Evolutionary conservation across 2,888 invertebrate species (phyloP).

Genomic region (Megamerina dolium): DNA sequence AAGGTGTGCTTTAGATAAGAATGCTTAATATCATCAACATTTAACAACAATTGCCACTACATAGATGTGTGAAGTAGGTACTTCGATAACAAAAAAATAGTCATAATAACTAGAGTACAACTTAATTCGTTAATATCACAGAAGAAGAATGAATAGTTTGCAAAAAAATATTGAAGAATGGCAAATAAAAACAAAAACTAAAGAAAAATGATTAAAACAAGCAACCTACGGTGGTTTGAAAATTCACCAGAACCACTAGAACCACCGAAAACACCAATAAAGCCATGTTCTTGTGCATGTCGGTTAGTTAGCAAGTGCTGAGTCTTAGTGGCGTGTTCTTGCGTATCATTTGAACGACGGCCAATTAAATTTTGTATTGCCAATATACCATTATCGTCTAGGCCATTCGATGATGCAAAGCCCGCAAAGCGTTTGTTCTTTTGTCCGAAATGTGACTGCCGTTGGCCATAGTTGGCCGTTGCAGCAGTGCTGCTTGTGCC

Average conservation of each 20-base stretch:
- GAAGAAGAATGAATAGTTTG: too few species aligned
- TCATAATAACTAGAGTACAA: too few species aligned
- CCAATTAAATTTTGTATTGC: slow-evolving; percentile 46
- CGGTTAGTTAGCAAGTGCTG: slow-evolving; percentile 20
- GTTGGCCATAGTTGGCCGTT: slow-evolving; percentile 18
- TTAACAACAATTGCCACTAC: too few species aligned
- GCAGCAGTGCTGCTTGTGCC: slow-evolving; percentile 12
- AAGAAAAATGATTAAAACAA: slow-evolving; percentile 31
- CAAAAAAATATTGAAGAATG: neutral
- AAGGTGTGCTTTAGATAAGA: slow-evolving; percentile 2
- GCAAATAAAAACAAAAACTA: neutral
- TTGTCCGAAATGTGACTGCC: slow-evolving; percentile 24
- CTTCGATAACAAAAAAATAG: too few species aligned
- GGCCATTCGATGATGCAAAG: slow-evolving; percentile 23
- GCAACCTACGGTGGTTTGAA: slow-evolving; percentile 51
- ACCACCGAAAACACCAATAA: slow-evolving; percentile 44
- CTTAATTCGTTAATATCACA: too few species aligned
- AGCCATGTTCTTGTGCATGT: slow-evolving; percentile 39
- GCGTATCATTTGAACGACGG: slow-evolving; percentile 38
- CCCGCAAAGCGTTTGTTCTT: slow-evolving; percentile 39
- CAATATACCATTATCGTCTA: slow-evolving; percentile 44
- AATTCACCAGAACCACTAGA: slow-evolving; percentile 37
- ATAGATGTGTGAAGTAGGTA: too few species aligned
- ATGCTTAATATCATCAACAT: slow-evolving; percentile 6
- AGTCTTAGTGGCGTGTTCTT: slow-evolving; percentile 24